Evolutionary conservation across 2,888 invertebrate genomes (phyloP), one percentile per base, ranked within the genome.

Genomic region (Deladenus siricidicola): DNA sequence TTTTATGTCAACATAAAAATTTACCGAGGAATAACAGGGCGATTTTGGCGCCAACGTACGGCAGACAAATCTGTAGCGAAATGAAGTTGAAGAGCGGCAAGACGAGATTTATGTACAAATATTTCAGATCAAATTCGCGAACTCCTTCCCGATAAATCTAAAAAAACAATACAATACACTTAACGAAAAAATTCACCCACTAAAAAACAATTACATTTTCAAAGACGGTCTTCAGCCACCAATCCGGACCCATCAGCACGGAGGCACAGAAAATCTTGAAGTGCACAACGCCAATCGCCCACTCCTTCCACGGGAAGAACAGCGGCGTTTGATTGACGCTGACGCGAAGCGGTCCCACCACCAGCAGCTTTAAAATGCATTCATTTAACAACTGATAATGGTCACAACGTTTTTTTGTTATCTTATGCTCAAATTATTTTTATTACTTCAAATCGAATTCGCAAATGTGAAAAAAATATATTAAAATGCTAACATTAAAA

Each of bases 211-310:
- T 65, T 65, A 83, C 84, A 80, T 89, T 86, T 79, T 98, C 96
- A 51, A 96, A 87, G 0, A 90, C 89, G 2, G 89, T 84, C 57
- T 91, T 87, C 74, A 98, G 83, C 88, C 93, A 92, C 82, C 94
- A 94, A 6, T 94, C 93, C 1, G 85, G 85, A 0, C 93, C 93
- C 92, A 96, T 94, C 86, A 96, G 88, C 0, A 90, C 90, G 26
- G 93, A 84, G 0, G 93, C 96, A 77, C 92, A 90, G 19, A 92
- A 88, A 59, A 96, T 94, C 83, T 98, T 98, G 1, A 93, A 92
- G 80, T 96, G 94, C 0, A 98, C 83, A 14, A 98, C 91, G 26
- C 96, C 94, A 28, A 98, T 83, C 0, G 94, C 94, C 96, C 96
- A 98, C 82, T 96, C 93, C 82, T 94, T 74, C 81, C 83, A 83